Base-by-base conservation (phyloP, 2,113 vertebrate species). In the Oncorhynchus gorbuscha region DNA sequence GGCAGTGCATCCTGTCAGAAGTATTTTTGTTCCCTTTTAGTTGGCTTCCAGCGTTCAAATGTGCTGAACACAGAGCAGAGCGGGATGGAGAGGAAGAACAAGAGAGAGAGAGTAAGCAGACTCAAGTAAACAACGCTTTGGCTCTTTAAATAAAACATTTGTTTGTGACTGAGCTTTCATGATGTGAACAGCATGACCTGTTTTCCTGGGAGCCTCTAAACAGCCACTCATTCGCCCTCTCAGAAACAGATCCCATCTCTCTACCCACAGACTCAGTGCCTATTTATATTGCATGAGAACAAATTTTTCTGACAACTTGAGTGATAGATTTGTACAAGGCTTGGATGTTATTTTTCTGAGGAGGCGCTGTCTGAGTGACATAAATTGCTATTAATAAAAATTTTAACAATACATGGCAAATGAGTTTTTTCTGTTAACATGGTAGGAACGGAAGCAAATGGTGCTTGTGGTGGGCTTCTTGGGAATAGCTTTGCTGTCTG, bases 281-380 rank as follows among this genome's bases (percentile, higher is more conserved):
- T 91, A 95, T 96, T 94, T 92, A 96, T 95, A 94, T 95, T 96
- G 94, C 90, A 96, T 96, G 95, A 96, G 94, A 95, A 96, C 94
- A 95, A 94, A 94, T 93, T 94, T 95, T 96, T 95, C 92, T 94
- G 95, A 96, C 95, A 95, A 95, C 87, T 94, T 94, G 94, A 94
- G 94, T 96, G 94, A 96, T 95, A 95, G 94, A 94, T 94, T 95
- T 93, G 89, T 94, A 95, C 93, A 93, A 94, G 93, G 91, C 87
- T 92, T 91, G 91, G 91, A 91, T 95, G 94, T 94, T 94, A 93
- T 93, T 92, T 87, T 92, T 92, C 87, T 92, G 86, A 92, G 89
- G 90, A 94, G 91, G 88, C 77, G 87, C 77, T 77, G 87, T 83
- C 91, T 94, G 93, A 95, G 93, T 94, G 95, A 95, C 95, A 95